Evolutionary conservation across 2,797 vertebrate species (phyloP).

Genomic region (Chrysocyon brachyurus): DNA sequence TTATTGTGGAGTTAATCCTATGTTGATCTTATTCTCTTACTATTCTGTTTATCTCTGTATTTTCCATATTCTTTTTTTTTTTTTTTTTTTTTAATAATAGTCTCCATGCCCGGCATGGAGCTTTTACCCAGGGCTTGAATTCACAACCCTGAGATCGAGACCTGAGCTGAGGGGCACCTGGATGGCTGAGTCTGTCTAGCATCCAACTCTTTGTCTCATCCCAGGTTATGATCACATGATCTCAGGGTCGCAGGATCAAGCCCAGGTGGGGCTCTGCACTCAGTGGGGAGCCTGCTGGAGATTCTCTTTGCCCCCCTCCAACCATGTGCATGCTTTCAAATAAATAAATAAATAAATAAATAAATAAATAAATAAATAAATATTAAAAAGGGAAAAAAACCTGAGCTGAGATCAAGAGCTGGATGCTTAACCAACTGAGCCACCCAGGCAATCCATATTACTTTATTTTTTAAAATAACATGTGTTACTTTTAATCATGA

Average conservation of each 20-base stretch:
- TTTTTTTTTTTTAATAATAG: background rate
- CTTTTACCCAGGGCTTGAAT: background rate
- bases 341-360: no score
- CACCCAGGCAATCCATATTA: background rate
- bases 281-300: no score
- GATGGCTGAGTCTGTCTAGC: background rate
- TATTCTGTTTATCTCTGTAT: background rate
- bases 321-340: no score
- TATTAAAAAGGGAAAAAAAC: no score
- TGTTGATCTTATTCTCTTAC: background rate
- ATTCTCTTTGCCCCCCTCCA: no score
- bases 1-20: background rate
- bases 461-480: background rate
- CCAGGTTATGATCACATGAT: no score
- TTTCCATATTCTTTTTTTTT: background rate
- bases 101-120: background rate
- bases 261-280: no score
- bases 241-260: no score
- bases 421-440: no score
- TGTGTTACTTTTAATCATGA: background rate
- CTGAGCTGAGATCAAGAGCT: no score
- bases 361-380: no score
- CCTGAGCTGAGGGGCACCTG: background rate
- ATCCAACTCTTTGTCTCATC: no score
- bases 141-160: background rate